Percentiles rank a stretch among this genome's conserved stretches.
Conservation (phyloP, 2,797 vertebrate genomes). For the Bradypus variegatus region DNA sequence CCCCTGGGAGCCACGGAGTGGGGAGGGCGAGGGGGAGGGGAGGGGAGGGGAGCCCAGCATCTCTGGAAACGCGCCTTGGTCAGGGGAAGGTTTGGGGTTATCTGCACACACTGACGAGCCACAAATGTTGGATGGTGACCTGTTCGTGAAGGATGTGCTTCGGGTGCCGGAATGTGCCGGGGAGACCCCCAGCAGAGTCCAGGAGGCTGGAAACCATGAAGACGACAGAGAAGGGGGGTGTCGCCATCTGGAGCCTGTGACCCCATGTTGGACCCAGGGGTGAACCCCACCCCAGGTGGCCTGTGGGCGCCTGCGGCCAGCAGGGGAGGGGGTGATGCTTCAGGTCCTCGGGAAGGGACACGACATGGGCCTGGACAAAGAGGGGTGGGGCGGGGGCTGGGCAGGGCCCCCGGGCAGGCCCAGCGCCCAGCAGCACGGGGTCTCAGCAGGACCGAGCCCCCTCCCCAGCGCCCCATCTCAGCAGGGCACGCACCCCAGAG, state of each 20-base stretch:
- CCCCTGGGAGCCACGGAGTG: too few relatives aligned
- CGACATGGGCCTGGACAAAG: background rate
- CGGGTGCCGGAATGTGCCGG: background rate
- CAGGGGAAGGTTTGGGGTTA: too few relatives aligned
- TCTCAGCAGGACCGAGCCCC: background rate
- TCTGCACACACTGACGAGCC: constrained; percentile 5
- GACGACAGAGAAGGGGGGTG: too few relatives aligned
- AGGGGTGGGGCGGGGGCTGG: background rate
- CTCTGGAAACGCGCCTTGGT: too few relatives aligned
- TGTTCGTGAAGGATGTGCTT: background rate
- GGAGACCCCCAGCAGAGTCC: constrained; percentile 58
- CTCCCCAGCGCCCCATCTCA: background rate
- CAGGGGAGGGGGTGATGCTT: background rate
- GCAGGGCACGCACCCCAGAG: too few relatives aligned
- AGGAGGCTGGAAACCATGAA: too few relatives aligned
- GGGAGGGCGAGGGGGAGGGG: too few relatives aligned
- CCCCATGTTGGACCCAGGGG: accelerated
- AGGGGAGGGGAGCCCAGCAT: too few relatives aligned
- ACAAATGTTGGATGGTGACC: background rate
- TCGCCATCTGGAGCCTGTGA: too few relatives aligned
- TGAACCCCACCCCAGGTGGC: background rate
- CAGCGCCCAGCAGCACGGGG: background rate
- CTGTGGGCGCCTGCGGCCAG: background rate
- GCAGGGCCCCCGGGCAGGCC: too few relatives aligned
- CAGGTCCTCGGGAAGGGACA: background rate